Evolutionary conservation across 2,797 vertebrate genomes (phyloP).

Genomic region (Macropodus opercularis): DNA sequence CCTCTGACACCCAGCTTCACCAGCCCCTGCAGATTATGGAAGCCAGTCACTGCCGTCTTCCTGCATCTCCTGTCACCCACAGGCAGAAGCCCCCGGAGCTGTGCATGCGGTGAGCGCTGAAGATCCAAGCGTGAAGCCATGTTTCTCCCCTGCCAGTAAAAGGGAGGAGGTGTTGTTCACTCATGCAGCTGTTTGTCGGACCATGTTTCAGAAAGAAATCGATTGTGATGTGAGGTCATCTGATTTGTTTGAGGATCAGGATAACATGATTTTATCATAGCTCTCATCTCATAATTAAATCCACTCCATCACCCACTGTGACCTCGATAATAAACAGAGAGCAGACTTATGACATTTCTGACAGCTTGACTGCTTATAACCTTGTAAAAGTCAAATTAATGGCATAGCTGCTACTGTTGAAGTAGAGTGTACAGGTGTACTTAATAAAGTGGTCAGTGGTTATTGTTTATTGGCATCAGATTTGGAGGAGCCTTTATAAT

Average conservation of each 20-base stretch:
- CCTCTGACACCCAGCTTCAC: conserved; percentile 60
- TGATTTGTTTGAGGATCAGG: background rate
- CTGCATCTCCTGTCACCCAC: conserved; percentile 56
- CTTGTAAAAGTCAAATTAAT: no score
- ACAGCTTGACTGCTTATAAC: no score
- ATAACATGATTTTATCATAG: background rate
- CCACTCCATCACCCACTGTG: no score
- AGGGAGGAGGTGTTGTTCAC: background rate
- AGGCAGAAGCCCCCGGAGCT: conserved; percentile 47
- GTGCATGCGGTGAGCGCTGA: conserved; percentile 28
- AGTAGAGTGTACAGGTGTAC: no score
- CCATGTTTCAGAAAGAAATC: conserved; percentile 5
- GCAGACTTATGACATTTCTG: no score
- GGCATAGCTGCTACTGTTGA: no score
- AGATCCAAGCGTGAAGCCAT: conserved; percentile 22
- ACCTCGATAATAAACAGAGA: no score
- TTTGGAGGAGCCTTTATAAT: no score
- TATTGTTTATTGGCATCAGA: no score
- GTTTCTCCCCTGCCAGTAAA: background rate
- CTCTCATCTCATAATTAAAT: background rate
- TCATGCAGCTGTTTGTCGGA: background rate
- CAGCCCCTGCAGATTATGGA: conserved; percentile 21
- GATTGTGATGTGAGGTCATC: conserved; percentile 17
- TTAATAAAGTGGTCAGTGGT: no score
- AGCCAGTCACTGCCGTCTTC: conserved; percentile 30